Evolutionary conservation across 2,113 vertebrate genomes (phyloP), one percentile per base, ranked within the genome.

Genomic region (Festucalex cinctus): DNA sequence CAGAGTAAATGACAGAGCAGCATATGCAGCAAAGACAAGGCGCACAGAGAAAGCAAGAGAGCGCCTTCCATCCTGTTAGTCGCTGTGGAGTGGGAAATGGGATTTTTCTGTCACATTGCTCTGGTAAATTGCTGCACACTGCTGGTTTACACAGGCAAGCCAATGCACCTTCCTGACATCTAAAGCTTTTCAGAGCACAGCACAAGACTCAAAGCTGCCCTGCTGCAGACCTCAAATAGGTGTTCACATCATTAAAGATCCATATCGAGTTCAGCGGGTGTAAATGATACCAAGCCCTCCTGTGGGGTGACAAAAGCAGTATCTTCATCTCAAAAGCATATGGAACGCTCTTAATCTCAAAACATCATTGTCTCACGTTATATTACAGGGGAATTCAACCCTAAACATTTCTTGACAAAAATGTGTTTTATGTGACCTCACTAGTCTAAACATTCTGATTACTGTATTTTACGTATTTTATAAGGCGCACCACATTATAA

Each of bases 51-150:
- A 48, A 58, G 35, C 46, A 64, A 65, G 70, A 58, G 35, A 46
- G 22, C 28, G 6, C n/a, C 72, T 58, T 73, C 84, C 58, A 78
- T 84, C 80, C 75, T 77, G 71, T 83, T 81, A 85, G 74, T 76
- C 71, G 78, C 76, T 70, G 77, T 63, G 59, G 73, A 81, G 77
- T 73, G 43, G 76, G 78, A 84, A 85, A 88, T 88, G 63, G 78
- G 85, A 86, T 81, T 88, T 51, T 81, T 69, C 66, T 79, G 78
- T 88, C 78, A 78, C 76, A 75, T 76, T 76, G 82, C 77, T 75
- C 63, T 9, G 57, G 75, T 48, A 79, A 75, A 83, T 85, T 82
- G 80, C 66, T 67, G 73, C 76, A 74, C 71, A 49, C 63, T 58
- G 70, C 65, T 66, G 72, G 81, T 62, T 80, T 68, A 80, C 65